These are phyloP conservation scores for Hydriomena furcata DNA, from an alignment of 2,888 invertebrate genomes.

Conservation along the genomic window DNA sequence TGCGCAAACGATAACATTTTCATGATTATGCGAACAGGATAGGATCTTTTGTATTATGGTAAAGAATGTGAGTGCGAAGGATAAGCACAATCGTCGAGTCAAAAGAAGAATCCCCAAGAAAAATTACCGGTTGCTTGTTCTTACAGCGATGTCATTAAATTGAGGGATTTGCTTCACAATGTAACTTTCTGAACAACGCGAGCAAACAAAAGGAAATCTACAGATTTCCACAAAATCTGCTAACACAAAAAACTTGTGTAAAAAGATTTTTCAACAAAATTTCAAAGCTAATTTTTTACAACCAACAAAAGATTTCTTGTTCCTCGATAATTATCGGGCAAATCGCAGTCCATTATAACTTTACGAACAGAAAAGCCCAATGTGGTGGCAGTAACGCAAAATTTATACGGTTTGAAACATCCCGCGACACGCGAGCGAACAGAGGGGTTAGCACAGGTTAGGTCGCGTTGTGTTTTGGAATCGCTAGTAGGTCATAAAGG, in stretches of 20 bases:
- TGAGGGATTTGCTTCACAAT: slow-evolving; percentile 18
- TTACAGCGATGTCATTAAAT: slow-evolving; percentile 8
- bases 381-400: slow-evolving; percentile 48
- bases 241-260: not conserved
- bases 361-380: slow-evolving; percentile 4
- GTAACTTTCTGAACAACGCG: not conserved
- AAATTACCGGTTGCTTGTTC: slow-evolving; percentile 19
- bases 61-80: slow-evolving; percentile 22
- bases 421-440: slow-evolving; percentile 49
- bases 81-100: slow-evolving; percentile 17
- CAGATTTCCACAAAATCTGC: not conserved
- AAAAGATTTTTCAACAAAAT: too few relatives aligned
- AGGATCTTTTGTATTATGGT: slow-evolving; percentile 51
- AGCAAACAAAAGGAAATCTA: slow-evolving; percentile 7
- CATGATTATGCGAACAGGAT: slow-evolving; percentile 60
- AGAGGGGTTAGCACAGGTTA: slow-evolving; percentile 8
- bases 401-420: slow-evolving; percentile 50
- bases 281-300: not conserved
- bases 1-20: slow-evolving; percentile 62
- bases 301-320: not conserved
- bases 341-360: slow-evolving; percentile 11
- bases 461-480: not conserved
- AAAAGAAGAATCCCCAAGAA: slow-evolving; percentile 18
- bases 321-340: slow-evolving; percentile 2
- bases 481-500: not conserved